A percentile compares a stretch with the other conserved stretches of the same genome.
Conservation (phyloP, 2,888 invertebrate species). For the Schrankia costaestrigalis region DNA sequence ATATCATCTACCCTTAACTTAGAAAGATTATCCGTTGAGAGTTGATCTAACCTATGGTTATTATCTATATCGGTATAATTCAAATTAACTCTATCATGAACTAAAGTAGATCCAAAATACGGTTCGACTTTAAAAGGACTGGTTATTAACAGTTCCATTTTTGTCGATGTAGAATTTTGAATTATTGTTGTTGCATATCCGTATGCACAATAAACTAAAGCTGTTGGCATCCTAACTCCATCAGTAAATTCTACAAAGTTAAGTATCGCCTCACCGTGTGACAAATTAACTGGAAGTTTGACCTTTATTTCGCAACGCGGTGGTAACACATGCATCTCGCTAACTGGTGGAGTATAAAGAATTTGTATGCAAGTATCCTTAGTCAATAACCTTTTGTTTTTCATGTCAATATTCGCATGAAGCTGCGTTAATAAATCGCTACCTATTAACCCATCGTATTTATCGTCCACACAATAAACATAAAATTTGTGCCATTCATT, state of each 20-base stretch:
- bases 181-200: slow-evolving; percentile 9
- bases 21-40: neutral
- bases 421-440: too few species aligned
- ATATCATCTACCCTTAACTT: slow-evolving; percentile 22
- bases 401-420: too few species aligned
- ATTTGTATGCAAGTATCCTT: neutral
- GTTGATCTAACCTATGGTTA: too few species aligned
- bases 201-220: slow-evolving; percentile 10
- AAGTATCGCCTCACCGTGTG: slow-evolving; percentile 7
- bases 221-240: slow-evolving; percentile 10
- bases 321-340: too few species aligned
- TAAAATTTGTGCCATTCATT: too few species aligned
- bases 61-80: too few species aligned
- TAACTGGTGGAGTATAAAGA: neutral
- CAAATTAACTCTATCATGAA: too few species aligned
- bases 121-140: slow-evolving; percentile 5
- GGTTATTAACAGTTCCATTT: slow-evolving; percentile 1
- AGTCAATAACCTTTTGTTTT: neutral
- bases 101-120: too few species aligned
- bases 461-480: too few species aligned
- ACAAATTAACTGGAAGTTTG: slow-evolving; percentile 3
- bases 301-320: neutral
- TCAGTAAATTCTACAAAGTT: slow-evolving; percentile 6
- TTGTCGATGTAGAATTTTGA: slow-evolving; percentile 5
- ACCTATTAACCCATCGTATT: too few species aligned